These are phyloP conservation scores for Labeo catla DNA, from an alignment of 2,113 vertebrate genomes.

Conservation along the genomic window DNA sequence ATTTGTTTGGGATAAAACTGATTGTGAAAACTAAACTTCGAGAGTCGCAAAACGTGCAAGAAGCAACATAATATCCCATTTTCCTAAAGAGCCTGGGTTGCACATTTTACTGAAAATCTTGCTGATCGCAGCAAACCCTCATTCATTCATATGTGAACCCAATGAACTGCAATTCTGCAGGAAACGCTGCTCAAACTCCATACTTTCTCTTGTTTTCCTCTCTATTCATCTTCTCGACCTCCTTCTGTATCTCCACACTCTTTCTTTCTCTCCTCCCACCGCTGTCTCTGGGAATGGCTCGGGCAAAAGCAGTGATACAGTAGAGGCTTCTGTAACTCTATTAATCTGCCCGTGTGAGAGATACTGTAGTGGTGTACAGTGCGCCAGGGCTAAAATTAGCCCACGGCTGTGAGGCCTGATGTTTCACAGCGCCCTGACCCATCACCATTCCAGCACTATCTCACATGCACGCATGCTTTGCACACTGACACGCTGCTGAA, in stretches of 20 bases:
- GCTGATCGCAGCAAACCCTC: not conserved
- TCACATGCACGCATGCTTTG: not conserved
- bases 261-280: not conserved
- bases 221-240: conserved; percentile 15
- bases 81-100: not conserved
- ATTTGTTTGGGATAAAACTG: not conserved
- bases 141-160: not conserved
- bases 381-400: conserved; percentile 78
- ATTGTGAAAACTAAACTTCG: not conserved
- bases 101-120: not conserved
- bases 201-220: not conserved
- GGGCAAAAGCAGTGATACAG: conserved; percentile 29
- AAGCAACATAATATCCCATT: not conserved
- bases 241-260: conserved; percentile 4
- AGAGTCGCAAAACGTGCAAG: not conserved
- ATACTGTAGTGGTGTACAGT: conserved; percentile 57
- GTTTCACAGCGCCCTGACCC: conserved; percentile 61
- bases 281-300: conserved; percentile 1
- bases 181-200: not conserved
- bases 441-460: conserved; percentile 51
- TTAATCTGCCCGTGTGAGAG: conserved; percentile 49
- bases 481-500: not conserved
- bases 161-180: not conserved
- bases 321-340: conserved; percentile 48
- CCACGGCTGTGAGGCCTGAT: conserved; percentile 68